Percentiles rank a stretch among this genome's conserved stretches.
phyloP scores from a whole-genome alignment of 2,113 vertebrate species.

The Brachyhypopomus gauderio region DNA sequence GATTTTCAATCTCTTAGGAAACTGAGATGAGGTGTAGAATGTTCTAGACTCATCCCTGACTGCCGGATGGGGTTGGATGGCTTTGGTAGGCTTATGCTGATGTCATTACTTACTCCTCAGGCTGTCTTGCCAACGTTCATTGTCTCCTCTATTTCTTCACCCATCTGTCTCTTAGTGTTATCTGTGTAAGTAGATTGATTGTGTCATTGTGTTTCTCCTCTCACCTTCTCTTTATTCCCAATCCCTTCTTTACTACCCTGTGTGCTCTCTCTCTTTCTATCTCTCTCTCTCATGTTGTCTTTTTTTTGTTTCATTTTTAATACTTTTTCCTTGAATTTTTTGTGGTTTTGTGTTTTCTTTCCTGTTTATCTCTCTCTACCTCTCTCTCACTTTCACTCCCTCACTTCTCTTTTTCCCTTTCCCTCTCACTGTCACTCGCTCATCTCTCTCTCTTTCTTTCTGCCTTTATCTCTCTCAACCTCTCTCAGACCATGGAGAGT shows the following conservation, averaged over 20 bases:
- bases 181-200: neutral
- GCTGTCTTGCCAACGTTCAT: constrained; percentile 12
- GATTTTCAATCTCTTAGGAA: neutral
- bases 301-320: neutral
- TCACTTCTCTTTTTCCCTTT: neutral
- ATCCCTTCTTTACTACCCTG: neutral
- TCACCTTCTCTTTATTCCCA: neutral
- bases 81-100: constrained; percentile 34
- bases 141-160: constrained; percentile 28
- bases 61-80: constrained; percentile 21
- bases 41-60: neutral
- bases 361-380: neutral
- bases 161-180: constrained; percentile 16
- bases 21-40: neutral
- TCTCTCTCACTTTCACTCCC: neutral
- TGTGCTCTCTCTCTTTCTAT: constrained; percentile 10
- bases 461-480: neutral
- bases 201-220: neutral
- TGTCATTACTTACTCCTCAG: constrained; percentile 31
- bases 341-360: neutral
- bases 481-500: constrained; percentile 82
- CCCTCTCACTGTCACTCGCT: no score
- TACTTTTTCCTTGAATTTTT: neutral
- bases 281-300: neutral
- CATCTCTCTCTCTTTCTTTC: neutral